Evolutionary conservation across 2,113 vertebrate genomes (phyloP).

Genomic region (Cyanoderma ruficeps): DNA sequence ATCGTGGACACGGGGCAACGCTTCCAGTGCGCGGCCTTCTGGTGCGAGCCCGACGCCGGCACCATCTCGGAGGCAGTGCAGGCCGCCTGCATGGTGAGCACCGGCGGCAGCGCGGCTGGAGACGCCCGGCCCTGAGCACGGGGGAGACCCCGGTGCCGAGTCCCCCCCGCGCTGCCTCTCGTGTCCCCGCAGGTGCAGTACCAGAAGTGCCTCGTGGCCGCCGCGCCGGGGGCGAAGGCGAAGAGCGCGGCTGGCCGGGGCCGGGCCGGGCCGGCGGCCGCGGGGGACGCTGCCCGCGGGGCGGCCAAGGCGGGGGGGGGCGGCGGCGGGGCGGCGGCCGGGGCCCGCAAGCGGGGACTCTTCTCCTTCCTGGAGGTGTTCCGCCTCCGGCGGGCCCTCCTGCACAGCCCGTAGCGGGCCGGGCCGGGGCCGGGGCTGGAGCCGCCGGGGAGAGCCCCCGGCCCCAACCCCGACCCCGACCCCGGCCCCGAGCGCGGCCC

Average conservation of each 20-base stretch:
- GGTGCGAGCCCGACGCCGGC: constrained; percentile 83
- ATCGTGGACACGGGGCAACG: constrained; percentile 75
- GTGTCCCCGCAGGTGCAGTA: constrained; percentile 85
- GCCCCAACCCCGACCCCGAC: too few relatives aligned
- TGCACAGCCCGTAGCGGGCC: too few relatives aligned
- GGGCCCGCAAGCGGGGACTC: too few relatives aligned
- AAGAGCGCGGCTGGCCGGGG: constrained; percentile 70
- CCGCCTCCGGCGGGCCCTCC: too few relatives aligned
- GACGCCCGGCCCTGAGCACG: not conserved
- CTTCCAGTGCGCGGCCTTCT: constrained; percentile 80
- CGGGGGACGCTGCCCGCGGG: not conserved
- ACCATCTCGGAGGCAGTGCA: constrained; percentile 81
- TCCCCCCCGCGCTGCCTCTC: not conserved
- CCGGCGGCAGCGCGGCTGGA: not conserved
- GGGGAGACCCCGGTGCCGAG: not conserved
- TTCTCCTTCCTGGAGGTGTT: too few relatives aligned
- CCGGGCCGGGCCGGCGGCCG: constrained; percentile 50
- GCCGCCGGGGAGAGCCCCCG: too few relatives aligned
- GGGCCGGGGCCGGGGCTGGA: too few relatives aligned
- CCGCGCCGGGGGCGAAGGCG: constrained; percentile 80
- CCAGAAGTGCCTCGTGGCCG: constrained; percentile 92
- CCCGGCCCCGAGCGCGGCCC: too few relatives aligned
- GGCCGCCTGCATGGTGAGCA: constrained; percentile 82
- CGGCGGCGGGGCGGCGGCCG: not conserved
- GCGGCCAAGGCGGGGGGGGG: not conserved